Base-by-base conservation (phyloP, 2,113 vertebrate genomes). In the Xiphophorus hellerii region DNA sequence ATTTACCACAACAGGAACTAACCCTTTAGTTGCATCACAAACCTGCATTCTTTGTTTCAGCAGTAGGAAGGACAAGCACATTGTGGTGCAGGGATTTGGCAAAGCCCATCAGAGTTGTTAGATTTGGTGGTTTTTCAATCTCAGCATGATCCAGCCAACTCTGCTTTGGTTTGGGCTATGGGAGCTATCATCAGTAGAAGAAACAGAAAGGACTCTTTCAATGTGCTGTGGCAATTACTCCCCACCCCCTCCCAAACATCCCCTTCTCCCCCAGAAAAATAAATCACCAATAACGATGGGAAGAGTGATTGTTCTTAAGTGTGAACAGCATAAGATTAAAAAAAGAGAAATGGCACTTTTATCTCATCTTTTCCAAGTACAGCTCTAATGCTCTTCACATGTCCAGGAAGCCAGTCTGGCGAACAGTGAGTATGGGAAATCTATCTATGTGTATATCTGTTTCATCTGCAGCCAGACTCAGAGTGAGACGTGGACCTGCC, bases 391-490 rank as follows among this genome's bases (percentile, higher is more conserved):
- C 83, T 39, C 66, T 87, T 92, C 91, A 85, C 87, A 85, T 93
- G 92, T 90, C 84, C 87, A 91, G 89, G 84, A 93, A 92, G 86
- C 77, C 39, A 58, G 73, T 69, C 87, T 90, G 90, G 92, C 92
- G 86, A 77, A 83, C 54, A 51, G 77, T 60, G 29, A 87, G 82
- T 91, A 91, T 92, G 87, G 90, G 90, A 92, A 94, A 93, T 93
- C 85, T 92, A 89, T 92, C 83, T 87, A 81, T 78, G 71, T 89
- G 88, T 90, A 89, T 85, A 88, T 82, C 83, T 86, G 84, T 92
- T 92, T 93, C 85, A 94, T 94, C 88, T 89, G 65, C 75, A 91
- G 90, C 93, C 93, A 94, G 87, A 83, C 80, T 89, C 81, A 72
- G 73, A 86, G 78, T 81, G 85, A 77, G 82, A 81, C 87, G 90